phyloP scores from a whole-genome alignment of 2,888 invertebrate genomes.

The Xanthostigma xanthostigma region DNA sequence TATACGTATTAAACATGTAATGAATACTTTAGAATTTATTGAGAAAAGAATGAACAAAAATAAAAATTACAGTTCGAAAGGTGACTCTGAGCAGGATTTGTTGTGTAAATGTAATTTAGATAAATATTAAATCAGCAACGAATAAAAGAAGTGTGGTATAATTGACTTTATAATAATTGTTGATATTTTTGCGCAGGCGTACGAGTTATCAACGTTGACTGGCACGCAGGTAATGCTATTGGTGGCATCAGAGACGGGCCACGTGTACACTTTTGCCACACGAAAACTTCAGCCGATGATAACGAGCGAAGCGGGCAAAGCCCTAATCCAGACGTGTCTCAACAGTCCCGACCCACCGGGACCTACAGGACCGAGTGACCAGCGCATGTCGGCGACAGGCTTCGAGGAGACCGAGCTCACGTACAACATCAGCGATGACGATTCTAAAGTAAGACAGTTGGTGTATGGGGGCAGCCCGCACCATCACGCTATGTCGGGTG shows the following conservation, averaged over 20 bases:
- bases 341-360: slow-evolving; percentile 79
- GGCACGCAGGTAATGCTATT: slow-evolving; percentile 99
- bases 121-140: too few species aligned
- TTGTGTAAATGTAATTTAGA: too few species aligned
- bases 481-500: slow-evolving; percentile 44
- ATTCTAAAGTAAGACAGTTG: slow-evolving; percentile 95
- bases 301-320: slow-evolving; percentile 92
- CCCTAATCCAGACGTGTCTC: slow-evolving; percentile 95
- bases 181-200: slow-evolving; percentile 58
- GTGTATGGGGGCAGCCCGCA: slow-evolving; percentile 57
- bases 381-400: slow-evolving; percentile 95
- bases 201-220: slow-evolving; percentile 95
- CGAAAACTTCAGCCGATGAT: slow-evolving; percentile 99
- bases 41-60: too few species aligned
- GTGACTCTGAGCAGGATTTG: too few species aligned
- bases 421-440: slow-evolving; percentile 89
- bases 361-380: slow-evolving; percentile 56
- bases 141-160: too few species aligned
- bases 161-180: background rate
- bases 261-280: slow-evolving; percentile 99
- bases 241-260: slow-evolving; percentile 97
- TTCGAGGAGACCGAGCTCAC: slow-evolving; percentile 98
- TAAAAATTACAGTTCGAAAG: too few species aligned
- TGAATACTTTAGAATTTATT: too few species aligned
- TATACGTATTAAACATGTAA: too few species aligned